Conservation (phyloP, 2,888 invertebrate genomes). For the Halictus ligatus region DNA sequence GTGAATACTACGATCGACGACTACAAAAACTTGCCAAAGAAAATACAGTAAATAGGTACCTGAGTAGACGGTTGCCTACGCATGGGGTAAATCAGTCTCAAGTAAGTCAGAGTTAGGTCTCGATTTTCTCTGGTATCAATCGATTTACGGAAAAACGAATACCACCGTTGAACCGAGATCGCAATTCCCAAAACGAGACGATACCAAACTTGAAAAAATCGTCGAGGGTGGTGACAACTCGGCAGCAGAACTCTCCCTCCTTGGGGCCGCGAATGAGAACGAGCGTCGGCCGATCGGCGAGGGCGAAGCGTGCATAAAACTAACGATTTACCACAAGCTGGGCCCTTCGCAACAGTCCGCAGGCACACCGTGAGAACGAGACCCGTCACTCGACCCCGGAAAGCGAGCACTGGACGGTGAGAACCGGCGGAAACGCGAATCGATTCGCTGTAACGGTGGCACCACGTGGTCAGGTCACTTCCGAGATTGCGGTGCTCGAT, state of each 20-base stretch:
- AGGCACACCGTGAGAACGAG: neutral
- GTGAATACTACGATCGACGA: no score
- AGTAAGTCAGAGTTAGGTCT: no score
- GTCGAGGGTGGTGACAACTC: neutral
- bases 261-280: neutral
- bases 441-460: neutral
- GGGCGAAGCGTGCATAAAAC: neutral
- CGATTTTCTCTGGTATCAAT: no score
- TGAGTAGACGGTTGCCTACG: no score
- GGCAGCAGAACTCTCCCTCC: neutral
- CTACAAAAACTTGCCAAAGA: no score
- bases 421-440: constrained; percentile 2
- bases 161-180: no score
- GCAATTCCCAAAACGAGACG: neutral
- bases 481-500: neutral
- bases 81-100: no score
- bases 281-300: neutral
- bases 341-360: neutral
- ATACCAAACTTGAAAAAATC: no score
- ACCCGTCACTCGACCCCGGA: constrained; percentile 40
- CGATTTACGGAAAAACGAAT: no score
- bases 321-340: constrained; percentile 24
- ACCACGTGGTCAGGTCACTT: constrained; percentile 62
- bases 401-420: constrained; percentile 37
- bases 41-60: no score